These are phyloP conservation scores for Chrysolina oricalcia DNA, from an alignment of 2,888 invertebrate genomes.

Conservation along the genomic window DNA sequence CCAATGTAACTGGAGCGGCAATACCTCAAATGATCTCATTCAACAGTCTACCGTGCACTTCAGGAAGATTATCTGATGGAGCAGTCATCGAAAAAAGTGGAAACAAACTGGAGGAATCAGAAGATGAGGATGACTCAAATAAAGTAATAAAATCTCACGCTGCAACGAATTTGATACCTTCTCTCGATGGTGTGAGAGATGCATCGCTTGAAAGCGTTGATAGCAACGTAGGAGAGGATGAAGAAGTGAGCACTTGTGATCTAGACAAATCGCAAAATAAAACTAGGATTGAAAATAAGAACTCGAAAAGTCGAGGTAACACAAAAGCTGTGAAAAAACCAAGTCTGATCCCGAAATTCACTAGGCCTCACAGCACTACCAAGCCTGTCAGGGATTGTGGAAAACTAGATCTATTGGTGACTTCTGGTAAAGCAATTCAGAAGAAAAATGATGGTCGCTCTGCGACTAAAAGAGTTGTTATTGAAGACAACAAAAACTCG, in stretches of 20 bases:
- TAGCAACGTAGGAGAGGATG: not conserved
- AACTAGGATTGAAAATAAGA: not conserved
- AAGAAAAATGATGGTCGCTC: not conserved
- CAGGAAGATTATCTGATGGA: not conserved
- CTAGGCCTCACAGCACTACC: conserved; percentile 18
- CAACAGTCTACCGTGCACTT: conserved; percentile 12
- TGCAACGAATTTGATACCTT: conserved; percentile 1
- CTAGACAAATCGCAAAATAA: not conserved
- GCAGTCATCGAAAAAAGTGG: not conserved
- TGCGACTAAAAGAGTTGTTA: not conserved
- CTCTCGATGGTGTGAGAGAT: not conserved
- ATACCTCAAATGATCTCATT: conserved; percentile 48
- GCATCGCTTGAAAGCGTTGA: not conserved
- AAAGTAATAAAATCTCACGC: not conserved
- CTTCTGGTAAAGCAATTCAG: not conserved
- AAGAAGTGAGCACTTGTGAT: not conserved
- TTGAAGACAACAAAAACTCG: conserved; percentile 1
- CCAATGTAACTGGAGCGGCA: conserved; percentile 59
- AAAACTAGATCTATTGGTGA: conserved; percentile 8
- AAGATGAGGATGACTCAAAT: not conserved
- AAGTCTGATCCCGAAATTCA: conserved; percentile 41
- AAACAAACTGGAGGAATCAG: not conserved
- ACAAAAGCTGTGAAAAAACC: conserved; percentile 33
- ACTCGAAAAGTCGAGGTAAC: not conserved
- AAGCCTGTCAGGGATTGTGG: conserved; percentile 19